Percentiles rank a stretch among this genome's conserved stretches.
Conservation (phyloP, 2,797 vertebrate genomes). For the Agapornis canus region DNA sequence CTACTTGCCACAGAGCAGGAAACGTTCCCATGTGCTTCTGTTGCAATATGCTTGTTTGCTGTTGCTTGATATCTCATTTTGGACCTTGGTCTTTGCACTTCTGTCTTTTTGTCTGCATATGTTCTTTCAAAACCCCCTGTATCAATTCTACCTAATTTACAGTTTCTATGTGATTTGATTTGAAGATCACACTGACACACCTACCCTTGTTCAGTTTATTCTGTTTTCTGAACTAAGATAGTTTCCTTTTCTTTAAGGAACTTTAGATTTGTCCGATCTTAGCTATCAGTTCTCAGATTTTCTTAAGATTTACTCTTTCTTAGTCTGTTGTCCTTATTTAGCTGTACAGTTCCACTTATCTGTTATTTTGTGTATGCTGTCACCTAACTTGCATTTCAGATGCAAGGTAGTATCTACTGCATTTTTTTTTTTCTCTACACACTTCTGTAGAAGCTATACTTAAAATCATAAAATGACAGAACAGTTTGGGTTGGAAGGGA, state of each 20-base stretch:
- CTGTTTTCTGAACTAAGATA: neutral
- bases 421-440: neutral
- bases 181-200: neutral
- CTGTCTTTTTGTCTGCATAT: neutral
- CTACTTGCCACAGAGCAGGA: neutral
- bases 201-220: accelerated
- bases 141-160: neutral
- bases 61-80: neutral
- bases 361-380: neutral
- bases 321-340: neutral
- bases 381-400: neutral
- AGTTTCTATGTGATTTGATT: neutral
- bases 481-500: neutral
- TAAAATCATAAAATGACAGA: neutral
- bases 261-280: neutral
- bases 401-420: neutral
- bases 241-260: neutral
- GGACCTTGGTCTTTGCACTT: neutral
- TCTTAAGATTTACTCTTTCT: neutral
- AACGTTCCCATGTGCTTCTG: neutral
- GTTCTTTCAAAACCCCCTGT: neutral
- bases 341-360: neutral
- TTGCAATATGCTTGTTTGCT: neutral
- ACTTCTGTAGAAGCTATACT: neutral
- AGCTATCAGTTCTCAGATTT: neutral